Conservation (phyloP, 2,797 vertebrate species). For the Eospalax fontanierii region DNA sequence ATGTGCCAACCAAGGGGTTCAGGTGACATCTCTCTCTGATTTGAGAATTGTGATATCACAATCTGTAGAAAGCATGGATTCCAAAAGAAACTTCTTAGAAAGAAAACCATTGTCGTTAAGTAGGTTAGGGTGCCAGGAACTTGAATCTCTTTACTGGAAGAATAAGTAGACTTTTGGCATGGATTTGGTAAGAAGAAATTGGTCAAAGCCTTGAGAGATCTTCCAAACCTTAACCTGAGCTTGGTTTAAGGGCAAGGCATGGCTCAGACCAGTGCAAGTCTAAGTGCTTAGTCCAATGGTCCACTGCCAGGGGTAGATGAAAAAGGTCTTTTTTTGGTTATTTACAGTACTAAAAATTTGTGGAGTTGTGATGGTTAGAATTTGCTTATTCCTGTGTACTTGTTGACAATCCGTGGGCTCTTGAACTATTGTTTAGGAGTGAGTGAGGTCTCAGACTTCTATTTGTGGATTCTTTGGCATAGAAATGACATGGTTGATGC, state of each 20-base stretch:
- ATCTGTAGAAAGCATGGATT: neutral
- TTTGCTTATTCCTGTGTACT: neutral
- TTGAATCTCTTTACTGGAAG: neutral
- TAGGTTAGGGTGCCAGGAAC: neutral
- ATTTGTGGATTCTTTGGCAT: neutral
- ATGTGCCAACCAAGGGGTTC: neutral
- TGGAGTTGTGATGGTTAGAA: neutral
- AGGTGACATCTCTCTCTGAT: neutral
- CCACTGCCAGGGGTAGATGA: neutral
- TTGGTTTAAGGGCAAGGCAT: neutral
- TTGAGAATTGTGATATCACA: neutral
- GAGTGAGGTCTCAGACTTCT: conserved; percentile 21
- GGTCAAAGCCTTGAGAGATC: conserved; percentile 12
- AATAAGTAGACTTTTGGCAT: neutral
- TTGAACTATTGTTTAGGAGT: neutral
- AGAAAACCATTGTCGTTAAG: conserved; percentile 13
- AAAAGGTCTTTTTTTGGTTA: neutral
- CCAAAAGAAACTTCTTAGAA: neutral
- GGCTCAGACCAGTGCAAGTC: neutral
- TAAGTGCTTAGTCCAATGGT: neutral
- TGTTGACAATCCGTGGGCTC: neutral
- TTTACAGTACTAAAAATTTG: conserved; percentile 32
- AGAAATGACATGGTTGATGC: neutral
- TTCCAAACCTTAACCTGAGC: conserved; percentile 48
- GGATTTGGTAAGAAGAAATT: conserved; percentile 49